Conservation (phyloP, 2,113 vertebrate species). For the Prunella fulvescens region DNA sequence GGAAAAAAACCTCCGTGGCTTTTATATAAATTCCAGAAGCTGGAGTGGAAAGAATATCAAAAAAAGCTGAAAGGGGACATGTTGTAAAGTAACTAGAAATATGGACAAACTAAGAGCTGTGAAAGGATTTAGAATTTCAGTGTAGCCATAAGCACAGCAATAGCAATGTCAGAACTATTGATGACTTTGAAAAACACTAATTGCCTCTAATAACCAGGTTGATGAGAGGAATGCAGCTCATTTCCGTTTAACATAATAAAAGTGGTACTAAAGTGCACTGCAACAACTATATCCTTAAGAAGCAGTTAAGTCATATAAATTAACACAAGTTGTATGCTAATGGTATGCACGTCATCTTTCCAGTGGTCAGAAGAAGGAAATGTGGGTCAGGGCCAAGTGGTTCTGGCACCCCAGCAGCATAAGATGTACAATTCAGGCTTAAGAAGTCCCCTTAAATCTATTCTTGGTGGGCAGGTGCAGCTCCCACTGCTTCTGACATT, state of each 20-base stretch:
- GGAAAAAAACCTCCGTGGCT: slow-evolving; percentile 27
- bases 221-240: neutral
- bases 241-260: neutral
- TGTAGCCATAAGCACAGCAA: neutral
- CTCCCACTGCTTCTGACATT: neutral
- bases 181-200: neutral
- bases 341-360: neutral
- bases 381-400: neutral
- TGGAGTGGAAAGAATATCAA: slow-evolving; percentile 56
- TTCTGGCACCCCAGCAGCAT: neutral
- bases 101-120: slow-evolving; percentile 21
- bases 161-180: neutral
- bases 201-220: neutral
- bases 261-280: neutral
- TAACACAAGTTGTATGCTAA: neutral
- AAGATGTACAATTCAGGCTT: neutral
- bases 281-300: neutral
- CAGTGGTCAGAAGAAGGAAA: neutral
- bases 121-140: slow-evolving; percentile 28
- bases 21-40: slow-evolving; percentile 68
- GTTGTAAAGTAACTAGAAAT: slow-evolving; percentile 57
- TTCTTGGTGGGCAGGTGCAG: neutral
- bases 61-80: slow-evolving; percentile 6
- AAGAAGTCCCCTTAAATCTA: neutral
- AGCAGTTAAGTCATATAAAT: neutral